These are phyloP conservation scores for Dryadula phaetusa DNA, from an alignment of 2,888 invertebrate genomes.

Conservation along the genomic window DNA sequence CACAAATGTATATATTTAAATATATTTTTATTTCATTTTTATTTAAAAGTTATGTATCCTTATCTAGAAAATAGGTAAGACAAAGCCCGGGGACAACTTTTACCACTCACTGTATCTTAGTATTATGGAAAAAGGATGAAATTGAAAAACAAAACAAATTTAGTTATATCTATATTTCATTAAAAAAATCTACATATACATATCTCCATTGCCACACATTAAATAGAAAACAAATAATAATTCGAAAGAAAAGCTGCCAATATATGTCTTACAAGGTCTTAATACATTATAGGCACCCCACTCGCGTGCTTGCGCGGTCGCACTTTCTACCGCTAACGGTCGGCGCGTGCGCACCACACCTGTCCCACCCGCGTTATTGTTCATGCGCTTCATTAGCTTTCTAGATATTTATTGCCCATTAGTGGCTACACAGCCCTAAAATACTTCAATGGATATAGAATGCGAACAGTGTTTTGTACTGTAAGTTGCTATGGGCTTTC, in stretches of 20 bases:
- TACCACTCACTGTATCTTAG: too few species aligned
- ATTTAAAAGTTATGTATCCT: too few species aligned
- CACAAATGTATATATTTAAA: too few species aligned
- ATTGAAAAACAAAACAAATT: too few species aligned
- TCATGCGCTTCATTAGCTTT: conserved; percentile 55
- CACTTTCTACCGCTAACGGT: conserved; percentile 84
- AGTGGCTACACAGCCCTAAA: conserved; percentile 36
- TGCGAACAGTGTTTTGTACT: not conserved
- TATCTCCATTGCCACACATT: not conserved
- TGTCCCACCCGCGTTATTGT: conserved; percentile 70
- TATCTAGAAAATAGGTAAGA: too few species aligned
- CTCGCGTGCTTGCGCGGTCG: conserved; percentile 81
- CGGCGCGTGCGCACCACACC: conserved; percentile 81
- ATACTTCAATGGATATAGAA: conserved; percentile 25
- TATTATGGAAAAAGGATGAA: too few species aligned
- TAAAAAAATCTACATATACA: not conserved
- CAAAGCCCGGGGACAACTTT: too few species aligned
- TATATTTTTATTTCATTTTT: too few species aligned
- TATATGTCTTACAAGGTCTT: not conserved
- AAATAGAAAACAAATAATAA: not conserved
- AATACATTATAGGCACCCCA: conserved; percentile 58
- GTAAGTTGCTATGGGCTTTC: not conserved
- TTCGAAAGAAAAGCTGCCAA: not conserved
- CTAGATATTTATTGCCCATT: conserved; percentile 48
- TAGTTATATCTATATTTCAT: too few species aligned